Conservation (phyloP, 1,140 invertebrate genomes). For the Drosophila guanche region DNA sequence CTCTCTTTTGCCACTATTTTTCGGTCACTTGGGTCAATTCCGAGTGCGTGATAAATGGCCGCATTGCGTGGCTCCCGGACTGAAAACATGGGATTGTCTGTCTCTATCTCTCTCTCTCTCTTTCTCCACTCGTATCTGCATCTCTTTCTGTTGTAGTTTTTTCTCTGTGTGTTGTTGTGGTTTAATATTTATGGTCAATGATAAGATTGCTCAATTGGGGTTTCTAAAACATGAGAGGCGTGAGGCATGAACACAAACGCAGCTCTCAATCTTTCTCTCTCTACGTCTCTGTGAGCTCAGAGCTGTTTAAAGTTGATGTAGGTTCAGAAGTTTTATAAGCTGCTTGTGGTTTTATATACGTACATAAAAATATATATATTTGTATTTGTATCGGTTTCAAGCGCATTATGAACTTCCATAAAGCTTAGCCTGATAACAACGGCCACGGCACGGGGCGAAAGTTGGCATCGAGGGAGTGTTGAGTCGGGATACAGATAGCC, state of each 20-base stretch:
- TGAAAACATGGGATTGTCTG: not conserved
- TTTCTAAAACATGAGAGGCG: slow-evolving; percentile 27
- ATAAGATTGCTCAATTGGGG: slow-evolving; percentile 77
- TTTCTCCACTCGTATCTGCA: not conserved
- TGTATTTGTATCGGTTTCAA: slow-evolving; percentile 11
- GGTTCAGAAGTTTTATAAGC: slow-evolving; percentile 73
- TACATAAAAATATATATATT: not conserved
- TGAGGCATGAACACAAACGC: slow-evolving; percentile 11
- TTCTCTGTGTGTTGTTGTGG: slow-evolving; percentile 54
- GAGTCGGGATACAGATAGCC: too few species aligned
- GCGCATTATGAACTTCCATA: slow-evolving; percentile 58
- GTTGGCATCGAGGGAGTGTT: slow-evolving; percentile 3
- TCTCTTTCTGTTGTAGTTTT: slow-evolving; percentile 13
- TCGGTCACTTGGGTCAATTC: slow-evolving; percentile 72
- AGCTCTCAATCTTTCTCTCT: slow-evolving; percentile 3
- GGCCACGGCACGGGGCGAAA: not conserved
- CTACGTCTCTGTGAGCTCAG: slow-evolving; percentile 32
- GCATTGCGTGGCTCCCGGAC: slow-evolving; percentile 63
- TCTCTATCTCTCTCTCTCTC: slow-evolving; percentile 13
- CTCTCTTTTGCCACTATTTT: slow-evolving; percentile 21
- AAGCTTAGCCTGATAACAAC: slow-evolving; percentile 63
- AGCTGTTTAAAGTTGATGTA: slow-evolving; percentile 74
- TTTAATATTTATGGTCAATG: slow-evolving; percentile 76
- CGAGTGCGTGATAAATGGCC: slow-evolving; percentile 78
- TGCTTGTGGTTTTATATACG: slow-evolving; percentile 39